Conservation (phyloP, 2,888 invertebrate genomes). For the Lycia hirtaria region DNA sequence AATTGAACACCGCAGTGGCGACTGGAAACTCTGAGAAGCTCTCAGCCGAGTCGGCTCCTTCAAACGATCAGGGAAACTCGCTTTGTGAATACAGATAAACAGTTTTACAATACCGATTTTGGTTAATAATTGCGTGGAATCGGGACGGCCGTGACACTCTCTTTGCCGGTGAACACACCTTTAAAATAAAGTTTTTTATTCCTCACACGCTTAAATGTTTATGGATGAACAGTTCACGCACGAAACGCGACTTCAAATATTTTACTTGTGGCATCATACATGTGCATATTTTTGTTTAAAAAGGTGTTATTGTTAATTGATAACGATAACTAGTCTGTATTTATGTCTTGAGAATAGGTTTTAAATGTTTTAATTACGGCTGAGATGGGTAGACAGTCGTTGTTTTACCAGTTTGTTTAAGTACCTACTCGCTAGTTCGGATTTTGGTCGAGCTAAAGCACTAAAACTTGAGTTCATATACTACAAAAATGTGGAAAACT, state of each 20-base stretch:
- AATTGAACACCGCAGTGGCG: slow-evolving; percentile 42
- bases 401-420: too few species aligned
- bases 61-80: slow-evolving; percentile 55
- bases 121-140: slow-evolving; percentile 60
- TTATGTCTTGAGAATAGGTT: background rate
- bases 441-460: too few species aligned
- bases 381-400: too few species aligned
- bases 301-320: background rate
- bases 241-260: slow-evolving; percentile 9
- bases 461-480: too few species aligned
- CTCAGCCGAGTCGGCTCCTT: slow-evolving; percentile 47
- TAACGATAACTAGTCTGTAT: background rate
- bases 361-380: too few species aligned
- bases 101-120: slow-evolving; percentile 52
- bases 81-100: slow-evolving; percentile 53
- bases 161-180: slow-evolving; percentile 16
- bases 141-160: slow-evolving; percentile 47
- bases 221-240: slow-evolving; percentile 19
- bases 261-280: background rate
- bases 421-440: too few species aligned
- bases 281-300: background rate
- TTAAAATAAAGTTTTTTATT: slow-evolving; percentile 29
- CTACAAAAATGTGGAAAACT: too few species aligned
- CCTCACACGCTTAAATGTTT: slow-evolving; percentile 20
- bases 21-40: slow-evolving; percentile 33